These are phyloP conservation scores for Myripristis murdjan DNA, from an alignment of 2,797 vertebrate species.

Conservation along the genomic window DNA sequence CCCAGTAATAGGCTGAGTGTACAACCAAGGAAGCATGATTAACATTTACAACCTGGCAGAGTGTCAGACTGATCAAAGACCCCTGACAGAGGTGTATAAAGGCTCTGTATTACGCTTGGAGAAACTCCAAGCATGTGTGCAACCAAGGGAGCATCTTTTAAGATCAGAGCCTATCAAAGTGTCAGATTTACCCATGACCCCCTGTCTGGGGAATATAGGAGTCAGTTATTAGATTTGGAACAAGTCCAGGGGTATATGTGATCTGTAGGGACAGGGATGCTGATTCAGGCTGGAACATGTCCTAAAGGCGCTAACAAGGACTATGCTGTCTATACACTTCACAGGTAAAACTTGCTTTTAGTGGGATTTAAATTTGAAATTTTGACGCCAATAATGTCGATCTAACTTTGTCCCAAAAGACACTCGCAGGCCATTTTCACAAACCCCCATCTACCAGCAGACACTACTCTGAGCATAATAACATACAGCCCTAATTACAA, in stretches of 20 bases:
- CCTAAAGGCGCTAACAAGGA: background rate
- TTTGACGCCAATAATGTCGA: too few species aligned
- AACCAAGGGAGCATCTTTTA: conserved; percentile 62
- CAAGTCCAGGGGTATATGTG: conserved; percentile 45
- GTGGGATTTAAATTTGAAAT: too few species aligned
- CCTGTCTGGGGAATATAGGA: conserved; percentile 52
- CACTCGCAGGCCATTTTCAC: too few species aligned
- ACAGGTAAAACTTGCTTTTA: background rate
- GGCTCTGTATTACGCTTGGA: conserved; percentile 64
- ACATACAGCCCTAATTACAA: conserved; percentile 76
- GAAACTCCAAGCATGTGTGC: conserved; percentile 60
- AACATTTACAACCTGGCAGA: conserved; percentile 68
- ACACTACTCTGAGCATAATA: conserved; percentile 58
- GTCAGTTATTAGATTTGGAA: conserved; percentile 60
- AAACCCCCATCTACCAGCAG: background rate
- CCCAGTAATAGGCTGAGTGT: conserved; percentile 17
- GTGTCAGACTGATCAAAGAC: conserved; percentile 69
- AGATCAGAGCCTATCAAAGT: conserved; percentile 71
- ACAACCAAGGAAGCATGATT: conserved; percentile 61
- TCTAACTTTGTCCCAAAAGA: too few species aligned
- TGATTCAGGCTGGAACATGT: conserved; percentile 37
- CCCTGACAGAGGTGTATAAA: conserved; percentile 59
- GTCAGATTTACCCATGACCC: conserved; percentile 64
- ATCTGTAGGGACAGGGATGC: conserved; percentile 24
- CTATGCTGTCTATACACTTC: background rate